Percentiles rank a stretch among this genome's conserved stretches.
Evolutionary conservation across 2,888 invertebrate genomes (phyloP).

Genomic region (Cyaniris semiargus): DNA sequence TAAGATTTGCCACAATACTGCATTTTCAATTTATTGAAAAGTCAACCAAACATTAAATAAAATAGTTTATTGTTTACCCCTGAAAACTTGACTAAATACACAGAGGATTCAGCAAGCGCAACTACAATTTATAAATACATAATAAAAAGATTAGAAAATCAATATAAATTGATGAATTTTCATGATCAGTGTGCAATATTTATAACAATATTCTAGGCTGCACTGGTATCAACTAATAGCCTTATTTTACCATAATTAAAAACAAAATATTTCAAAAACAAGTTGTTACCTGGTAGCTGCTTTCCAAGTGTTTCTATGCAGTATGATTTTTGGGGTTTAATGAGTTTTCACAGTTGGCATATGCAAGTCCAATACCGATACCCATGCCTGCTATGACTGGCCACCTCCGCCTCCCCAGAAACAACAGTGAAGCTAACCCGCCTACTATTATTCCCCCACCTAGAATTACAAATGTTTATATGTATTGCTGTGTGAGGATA

Average conservation of each 20-base stretch:
- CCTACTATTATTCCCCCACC: slow-evolving; percentile 91
- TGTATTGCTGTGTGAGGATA: neutral
- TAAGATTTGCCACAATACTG: too few species aligned
- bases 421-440: slow-evolving; percentile 88
- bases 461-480: slow-evolving; percentile 65
- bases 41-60: too few species aligned
- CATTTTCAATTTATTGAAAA: too few species aligned
- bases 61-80: too few species aligned
- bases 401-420: slow-evolving; percentile 92
- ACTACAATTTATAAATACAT: too few species aligned
- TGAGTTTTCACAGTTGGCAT: slow-evolving; percentile 89
- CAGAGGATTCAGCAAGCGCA: too few species aligned
- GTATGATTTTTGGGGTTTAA: slow-evolving; percentile 61
- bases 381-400: slow-evolving; percentile 93
- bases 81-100: too few species aligned
- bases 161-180: too few species aligned
- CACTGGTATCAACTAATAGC: neutral
- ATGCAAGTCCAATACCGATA: slow-evolving; percentile 94
- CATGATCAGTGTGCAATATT: too few species aligned
- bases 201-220: neutral
- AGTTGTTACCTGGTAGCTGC: slow-evolving; percentile 53
- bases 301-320: slow-evolving; percentile 51
- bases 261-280: neutral
- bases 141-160: too few species aligned
- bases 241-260: neutral